Percentiles rank a stretch among this genome's conserved stretches.
phyloP scores from a whole-genome alignment of 2,797 vertebrate genomes.

The Peromyscus aztecus region DNA sequence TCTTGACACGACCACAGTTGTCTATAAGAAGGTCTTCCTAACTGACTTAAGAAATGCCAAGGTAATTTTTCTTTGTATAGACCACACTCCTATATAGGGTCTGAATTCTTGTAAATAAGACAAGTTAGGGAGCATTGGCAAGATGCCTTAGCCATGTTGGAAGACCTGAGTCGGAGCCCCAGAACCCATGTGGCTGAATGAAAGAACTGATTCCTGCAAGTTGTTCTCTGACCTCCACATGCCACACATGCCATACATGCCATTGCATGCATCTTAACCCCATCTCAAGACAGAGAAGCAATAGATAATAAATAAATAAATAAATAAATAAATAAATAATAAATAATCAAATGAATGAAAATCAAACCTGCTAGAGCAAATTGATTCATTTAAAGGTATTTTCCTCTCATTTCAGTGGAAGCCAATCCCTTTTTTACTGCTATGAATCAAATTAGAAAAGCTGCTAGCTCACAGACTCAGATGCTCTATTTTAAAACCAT shows the following conservation, averaged over 20 bases:
- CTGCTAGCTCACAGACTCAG: conserved; percentile 57
- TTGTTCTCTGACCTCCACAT: background rate
- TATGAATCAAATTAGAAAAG: conserved; percentile 63
- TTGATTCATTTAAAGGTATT: conserved; percentile 36
- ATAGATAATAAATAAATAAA: background rate
- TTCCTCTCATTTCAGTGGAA: conserved; percentile 27
- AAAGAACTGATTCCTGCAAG: background rate
- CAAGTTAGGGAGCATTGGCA: background rate
- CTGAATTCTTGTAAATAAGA: background rate
- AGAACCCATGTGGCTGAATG: background rate
- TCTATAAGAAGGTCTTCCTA: background rate
- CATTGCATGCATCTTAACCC: background rate
- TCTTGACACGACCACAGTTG: background rate
- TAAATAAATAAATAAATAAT: background rate
- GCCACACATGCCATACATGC: too few relatives aligned
- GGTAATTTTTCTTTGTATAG: background rate
- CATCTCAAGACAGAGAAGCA: background rate
- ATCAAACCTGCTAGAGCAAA: background rate
- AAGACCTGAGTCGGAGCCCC: background rate
- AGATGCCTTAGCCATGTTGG: background rate
- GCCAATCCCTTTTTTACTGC: conserved; percentile 21
- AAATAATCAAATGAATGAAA: background rate
- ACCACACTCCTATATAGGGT: background rate
- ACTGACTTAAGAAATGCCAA: background rate
- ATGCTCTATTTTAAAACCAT: conserved; percentile 53